Conservation (phyloP, 1,140 invertebrate genomes). For the Musca domestica region DNA sequence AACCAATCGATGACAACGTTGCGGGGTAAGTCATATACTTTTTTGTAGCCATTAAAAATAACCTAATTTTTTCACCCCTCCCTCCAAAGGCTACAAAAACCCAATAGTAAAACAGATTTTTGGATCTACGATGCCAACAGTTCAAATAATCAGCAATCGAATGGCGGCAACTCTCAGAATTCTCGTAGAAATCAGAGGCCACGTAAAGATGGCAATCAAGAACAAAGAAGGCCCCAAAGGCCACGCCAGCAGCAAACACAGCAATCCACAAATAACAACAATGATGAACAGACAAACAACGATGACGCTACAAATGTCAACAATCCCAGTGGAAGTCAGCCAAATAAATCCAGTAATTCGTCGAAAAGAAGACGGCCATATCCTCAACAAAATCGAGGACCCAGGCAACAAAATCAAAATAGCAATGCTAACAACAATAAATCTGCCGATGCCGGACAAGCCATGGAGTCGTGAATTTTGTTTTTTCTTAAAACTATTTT, state of each 20-base stretch:
- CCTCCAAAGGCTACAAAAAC: constrained; percentile 25
- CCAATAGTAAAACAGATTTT: constrained; percentile 25
- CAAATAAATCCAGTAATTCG: background rate
- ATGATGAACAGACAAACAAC: background rate
- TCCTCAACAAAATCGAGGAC: background rate
- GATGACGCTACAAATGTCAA: background rate
- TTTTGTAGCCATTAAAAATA: background rate
- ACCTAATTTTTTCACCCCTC: background rate
- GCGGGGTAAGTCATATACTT: constrained; percentile 53
- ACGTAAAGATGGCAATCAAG: background rate
- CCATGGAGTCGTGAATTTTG: constrained; percentile 10
- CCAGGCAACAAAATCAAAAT: background rate
- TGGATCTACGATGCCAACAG: constrained; percentile 18
- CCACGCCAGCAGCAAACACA: constrained; percentile 11
- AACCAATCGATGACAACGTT: constrained; percentile 56
- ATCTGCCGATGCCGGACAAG: background rate
- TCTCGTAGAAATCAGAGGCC: background rate
- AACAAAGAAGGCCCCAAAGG: constrained; percentile 13
- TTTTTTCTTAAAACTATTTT: too few relatives aligned
- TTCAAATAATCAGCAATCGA: background rate
- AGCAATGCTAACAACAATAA: background rate
- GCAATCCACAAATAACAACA: background rate
- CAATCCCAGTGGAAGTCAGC: background rate
- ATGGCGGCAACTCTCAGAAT: background rate
- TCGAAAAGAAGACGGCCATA: constrained; percentile 1